Percentiles rank a stretch among this genome's conserved stretches.
phyloP scores from a whole-genome alignment of 2,797 vertebrate species.

The Scolopax rusticola region DNA sequence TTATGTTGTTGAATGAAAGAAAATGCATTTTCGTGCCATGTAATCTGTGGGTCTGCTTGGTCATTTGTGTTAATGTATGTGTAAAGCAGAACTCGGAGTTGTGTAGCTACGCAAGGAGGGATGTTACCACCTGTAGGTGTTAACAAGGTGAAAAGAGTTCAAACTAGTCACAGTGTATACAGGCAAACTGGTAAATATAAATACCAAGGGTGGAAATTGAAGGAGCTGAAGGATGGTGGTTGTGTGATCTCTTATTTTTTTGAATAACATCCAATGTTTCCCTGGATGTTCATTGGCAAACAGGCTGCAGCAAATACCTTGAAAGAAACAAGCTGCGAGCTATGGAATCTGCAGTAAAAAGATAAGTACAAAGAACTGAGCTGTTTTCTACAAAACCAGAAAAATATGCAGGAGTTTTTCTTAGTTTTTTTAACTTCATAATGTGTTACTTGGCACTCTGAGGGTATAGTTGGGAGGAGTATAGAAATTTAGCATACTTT shows the following conservation, averaged over 20 bases:
- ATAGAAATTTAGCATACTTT: background rate
- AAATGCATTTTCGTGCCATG: background rate
- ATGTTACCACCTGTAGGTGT: background rate
- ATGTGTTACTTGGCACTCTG: background rate
- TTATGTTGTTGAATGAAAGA: fast-evolving
- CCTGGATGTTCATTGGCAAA: background rate
- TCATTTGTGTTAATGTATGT: background rate
- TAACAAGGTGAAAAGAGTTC: background rate
- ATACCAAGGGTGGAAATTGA: background rate
- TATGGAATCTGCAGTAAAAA: background rate
- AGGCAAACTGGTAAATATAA: background rate
- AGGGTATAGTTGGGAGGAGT: background rate
- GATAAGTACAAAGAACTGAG: background rate
- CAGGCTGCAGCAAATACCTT: background rate
- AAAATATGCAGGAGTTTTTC: background rate
- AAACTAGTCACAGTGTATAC: background rate
- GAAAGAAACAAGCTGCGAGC: background rate
- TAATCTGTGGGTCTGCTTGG: background rate
- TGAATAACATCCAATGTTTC: background rate
- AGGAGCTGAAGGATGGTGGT: background rate
- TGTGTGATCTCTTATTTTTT: background rate
- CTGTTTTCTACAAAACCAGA: background rate
- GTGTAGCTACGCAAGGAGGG: background rate
- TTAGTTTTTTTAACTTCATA: background rate
- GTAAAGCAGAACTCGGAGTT: background rate